Conservation (phyloP, 2,113 vertebrate genomes). For the Carassius carassius region DNA sequence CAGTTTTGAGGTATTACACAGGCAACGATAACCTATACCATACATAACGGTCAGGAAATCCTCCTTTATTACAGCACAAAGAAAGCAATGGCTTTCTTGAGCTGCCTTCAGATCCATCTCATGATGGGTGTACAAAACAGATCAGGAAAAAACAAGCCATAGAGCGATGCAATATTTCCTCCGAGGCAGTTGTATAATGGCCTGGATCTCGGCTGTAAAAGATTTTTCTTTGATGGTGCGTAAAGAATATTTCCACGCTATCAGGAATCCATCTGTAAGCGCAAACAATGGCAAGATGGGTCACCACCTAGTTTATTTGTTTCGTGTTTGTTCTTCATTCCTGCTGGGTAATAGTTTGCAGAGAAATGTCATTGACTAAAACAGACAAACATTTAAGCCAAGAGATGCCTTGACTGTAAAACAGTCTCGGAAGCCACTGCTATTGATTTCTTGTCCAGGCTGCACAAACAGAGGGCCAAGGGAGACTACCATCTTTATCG, state of each 20-base stretch:
- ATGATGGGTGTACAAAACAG: slow-evolving; percentile 69
- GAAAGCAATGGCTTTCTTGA: slow-evolving; percentile 56
- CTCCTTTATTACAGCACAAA: slow-evolving; percentile 64
- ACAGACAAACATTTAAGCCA: slow-evolving; percentile 78
- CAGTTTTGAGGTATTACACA: slow-evolving; percentile 65
- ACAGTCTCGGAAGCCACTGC: slow-evolving; percentile 70
- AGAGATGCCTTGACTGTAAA: slow-evolving; percentile 75
- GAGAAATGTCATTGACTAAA: slow-evolving; percentile 79
- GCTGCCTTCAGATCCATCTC: slow-evolving; percentile 59
- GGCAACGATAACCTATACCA: slow-evolving; percentile 69
- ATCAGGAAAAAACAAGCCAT: slow-evolving; percentile 70
- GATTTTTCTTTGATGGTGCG: slow-evolving; percentile 67
- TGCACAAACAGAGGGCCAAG: slow-evolving; percentile 71
- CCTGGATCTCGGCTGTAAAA: slow-evolving; percentile 67
- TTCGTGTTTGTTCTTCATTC: slow-evolving; percentile 71
- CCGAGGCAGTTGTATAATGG: slow-evolving; percentile 69
- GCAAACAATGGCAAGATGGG: slow-evolving; percentile 68
- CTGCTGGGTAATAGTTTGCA: slow-evolving; percentile 73
- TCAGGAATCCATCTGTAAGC: slow-evolving; percentile 71
- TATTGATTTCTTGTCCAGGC: slow-evolving; percentile 76
- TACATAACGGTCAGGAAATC: slow-evolving; percentile 69
- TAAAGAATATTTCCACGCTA: slow-evolving; percentile 69
- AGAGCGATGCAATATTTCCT: slow-evolving; percentile 71
- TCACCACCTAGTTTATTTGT: slow-evolving; percentile 71
- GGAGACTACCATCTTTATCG: slow-evolving; percentile 73